phyloP scores from a whole-genome alignment of 2,888 invertebrate species.

The Lasioglossum marginatum region DNA sequence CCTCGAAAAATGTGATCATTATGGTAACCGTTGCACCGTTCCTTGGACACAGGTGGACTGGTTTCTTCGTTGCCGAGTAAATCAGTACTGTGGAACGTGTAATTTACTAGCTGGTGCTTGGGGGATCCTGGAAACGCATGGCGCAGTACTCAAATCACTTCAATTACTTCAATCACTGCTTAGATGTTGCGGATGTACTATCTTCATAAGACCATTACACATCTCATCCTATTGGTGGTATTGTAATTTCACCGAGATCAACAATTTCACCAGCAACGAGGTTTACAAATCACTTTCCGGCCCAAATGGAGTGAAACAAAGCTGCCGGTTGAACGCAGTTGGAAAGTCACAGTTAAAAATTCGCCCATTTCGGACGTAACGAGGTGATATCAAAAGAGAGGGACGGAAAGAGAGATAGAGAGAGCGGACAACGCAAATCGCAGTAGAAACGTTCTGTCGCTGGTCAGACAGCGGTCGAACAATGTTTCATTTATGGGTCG shows the following conservation, averaged over 20 bases:
- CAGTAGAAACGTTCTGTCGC: slow-evolving; percentile 22
- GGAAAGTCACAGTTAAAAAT: neutral
- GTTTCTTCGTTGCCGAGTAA: slow-evolving; percentile 1
- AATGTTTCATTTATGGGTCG: slow-evolving; percentile 46
- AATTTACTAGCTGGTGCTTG: neutral
- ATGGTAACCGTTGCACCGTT: slow-evolving; percentile 14
- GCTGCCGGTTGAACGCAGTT: neutral
- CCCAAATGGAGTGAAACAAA: neutral
- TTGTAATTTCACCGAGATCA: neutral
- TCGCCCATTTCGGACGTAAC: neutral
- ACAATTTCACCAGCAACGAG: neutral
- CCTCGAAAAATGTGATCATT: slow-evolving; percentile 19
- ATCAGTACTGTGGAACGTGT: slow-evolving; percentile 23
- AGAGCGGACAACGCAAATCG: neutral
- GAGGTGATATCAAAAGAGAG: neutral
- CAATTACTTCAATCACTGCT: neutral
- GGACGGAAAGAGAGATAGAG: neutral
- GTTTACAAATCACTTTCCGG: neutral
- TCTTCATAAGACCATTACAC: neutral
- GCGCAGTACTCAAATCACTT: neutral
- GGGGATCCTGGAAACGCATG: neutral
- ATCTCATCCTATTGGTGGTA: neutral
- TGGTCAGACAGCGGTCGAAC: slow-evolving; percentile 28
- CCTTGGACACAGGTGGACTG: neutral
- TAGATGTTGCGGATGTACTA: too few species aligned